Percentiles rank a stretch among this genome's conserved stretches.
These are phyloP conservation scores for Microvelia longipes DNA, from an alignment of 1,140 invertebrate genomes.

Conservation along the genomic window DNA sequence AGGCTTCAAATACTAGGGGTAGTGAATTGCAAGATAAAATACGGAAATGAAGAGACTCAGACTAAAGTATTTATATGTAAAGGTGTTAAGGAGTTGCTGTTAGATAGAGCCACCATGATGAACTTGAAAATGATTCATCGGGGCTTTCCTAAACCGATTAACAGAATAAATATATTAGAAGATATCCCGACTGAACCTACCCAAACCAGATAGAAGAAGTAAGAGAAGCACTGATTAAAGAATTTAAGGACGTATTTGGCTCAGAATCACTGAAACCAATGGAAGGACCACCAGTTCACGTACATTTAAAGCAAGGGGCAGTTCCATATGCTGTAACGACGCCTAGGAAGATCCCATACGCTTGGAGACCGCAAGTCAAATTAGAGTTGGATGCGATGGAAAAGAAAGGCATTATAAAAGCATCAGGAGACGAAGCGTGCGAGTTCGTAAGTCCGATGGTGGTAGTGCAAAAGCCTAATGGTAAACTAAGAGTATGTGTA, in stretches of 20 bases:
- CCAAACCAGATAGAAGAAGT: too few relatives aligned
- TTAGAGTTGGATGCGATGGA: background rate
- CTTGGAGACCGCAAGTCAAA: background rate
- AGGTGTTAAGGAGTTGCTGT: too few relatives aligned
- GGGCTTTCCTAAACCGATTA: too few relatives aligned
- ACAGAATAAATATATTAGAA: too few relatives aligned
- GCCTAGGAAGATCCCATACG: background rate
- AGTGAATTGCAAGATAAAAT: too few relatives aligned
- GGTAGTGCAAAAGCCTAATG: background rate
- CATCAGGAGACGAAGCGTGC: background rate
- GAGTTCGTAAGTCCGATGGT: background rate
- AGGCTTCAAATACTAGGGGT: too few relatives aligned
- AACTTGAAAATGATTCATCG: too few relatives aligned
- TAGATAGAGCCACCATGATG: too few relatives aligned
- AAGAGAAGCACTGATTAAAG: background rate
- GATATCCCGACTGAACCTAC: too few relatives aligned
- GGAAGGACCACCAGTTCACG: background rate
- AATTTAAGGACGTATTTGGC: background rate
- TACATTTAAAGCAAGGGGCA: background rate
- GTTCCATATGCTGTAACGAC: background rate
- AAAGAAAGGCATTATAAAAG: background rate
- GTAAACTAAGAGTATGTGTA: background rate
- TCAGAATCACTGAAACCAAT: background rate
- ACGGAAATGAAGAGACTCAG: too few relatives aligned
- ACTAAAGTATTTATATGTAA: too few relatives aligned